phyloP scores from a whole-genome alignment of 2,113 vertebrate species.

The Rhinoptilus africanus region DNA sequence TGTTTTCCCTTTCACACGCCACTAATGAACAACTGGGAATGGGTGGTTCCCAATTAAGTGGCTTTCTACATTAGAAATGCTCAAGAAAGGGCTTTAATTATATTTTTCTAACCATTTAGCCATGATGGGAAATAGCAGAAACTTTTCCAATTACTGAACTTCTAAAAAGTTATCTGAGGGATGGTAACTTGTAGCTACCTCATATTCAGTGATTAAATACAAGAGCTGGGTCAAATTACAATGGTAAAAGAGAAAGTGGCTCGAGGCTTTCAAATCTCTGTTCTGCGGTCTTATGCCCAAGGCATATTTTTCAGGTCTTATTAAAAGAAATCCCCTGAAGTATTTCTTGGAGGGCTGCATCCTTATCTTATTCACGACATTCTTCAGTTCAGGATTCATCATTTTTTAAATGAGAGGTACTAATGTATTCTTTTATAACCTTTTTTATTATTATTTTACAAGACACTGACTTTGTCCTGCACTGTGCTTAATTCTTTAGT shows the following conservation, averaged over 20 bases:
- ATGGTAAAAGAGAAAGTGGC: slow-evolving; percentile 13
- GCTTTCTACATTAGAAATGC: neutral
- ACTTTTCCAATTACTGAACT: slow-evolving; percentile 37
- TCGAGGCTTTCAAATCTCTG: neutral
- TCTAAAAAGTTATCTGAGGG: neutral
- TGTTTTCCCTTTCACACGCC: neutral
- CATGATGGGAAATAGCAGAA: neutral
- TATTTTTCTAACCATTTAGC: neutral
- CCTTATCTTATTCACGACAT: neutral
- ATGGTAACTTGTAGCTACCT: neutral
- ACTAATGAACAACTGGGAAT: neutral
- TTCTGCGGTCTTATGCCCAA: neutral
- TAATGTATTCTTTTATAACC: neutral
- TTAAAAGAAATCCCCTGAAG: slow-evolving; percentile 27
- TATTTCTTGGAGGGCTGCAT: neutral
- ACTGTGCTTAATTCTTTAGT: neutral
- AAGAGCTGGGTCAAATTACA: slow-evolving; percentile 14
- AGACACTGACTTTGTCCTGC: neutral
- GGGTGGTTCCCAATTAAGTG: neutral
- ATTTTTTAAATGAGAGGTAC: neutral
- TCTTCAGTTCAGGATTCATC: slow-evolving; percentile 7
- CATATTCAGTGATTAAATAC: neutral
- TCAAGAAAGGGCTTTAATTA: neutral
- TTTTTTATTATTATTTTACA: neutral
- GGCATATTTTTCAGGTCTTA: slow-evolving; percentile 18